phyloP scores from a whole-genome alignment of 2,888 invertebrate species.

The Thymelicus lineola region DNA sequence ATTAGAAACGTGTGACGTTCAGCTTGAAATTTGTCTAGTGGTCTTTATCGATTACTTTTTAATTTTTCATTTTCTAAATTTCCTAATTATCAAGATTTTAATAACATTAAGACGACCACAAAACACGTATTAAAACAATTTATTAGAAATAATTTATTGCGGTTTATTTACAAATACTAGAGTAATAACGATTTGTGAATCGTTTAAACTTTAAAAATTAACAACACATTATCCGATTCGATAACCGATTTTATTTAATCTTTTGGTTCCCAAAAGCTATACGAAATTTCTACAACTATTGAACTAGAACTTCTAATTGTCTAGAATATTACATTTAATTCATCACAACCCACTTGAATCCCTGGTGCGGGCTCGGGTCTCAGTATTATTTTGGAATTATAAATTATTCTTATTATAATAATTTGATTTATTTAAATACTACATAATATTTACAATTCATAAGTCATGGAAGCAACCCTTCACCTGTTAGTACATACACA shows the following conservation, averaged over 20 bases:
- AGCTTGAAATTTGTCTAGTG: not conserved
- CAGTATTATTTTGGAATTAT: not conserved
- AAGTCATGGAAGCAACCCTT: conserved; percentile 8
- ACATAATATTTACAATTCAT: conserved; percentile 2
- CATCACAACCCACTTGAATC: not conserved
- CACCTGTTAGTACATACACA: not conserved
- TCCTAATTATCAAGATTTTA: not conserved
- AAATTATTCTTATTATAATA: not conserved
- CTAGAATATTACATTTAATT: not conserved
- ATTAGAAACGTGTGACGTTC: no score
- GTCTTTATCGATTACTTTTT: not conserved
- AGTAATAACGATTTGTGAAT: not conserved
- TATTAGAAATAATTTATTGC: not conserved
- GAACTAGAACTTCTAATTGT: not conserved
- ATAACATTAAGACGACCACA: conserved; percentile 1
- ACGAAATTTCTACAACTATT: not conserved
- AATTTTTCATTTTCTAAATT: no score
- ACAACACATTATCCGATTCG: not conserved
- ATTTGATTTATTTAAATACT: not conserved
- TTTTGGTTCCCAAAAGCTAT: not conserved
- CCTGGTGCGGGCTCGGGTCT: not conserved
- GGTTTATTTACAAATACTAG: not conserved
- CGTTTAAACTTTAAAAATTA: conserved; percentile 1
- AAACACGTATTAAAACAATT: not conserved
- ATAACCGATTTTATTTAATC: not conserved